phyloP scores from a whole-genome alignment of 2,113 vertebrate species.

The Tretioscincus oriximinensis region DNA sequence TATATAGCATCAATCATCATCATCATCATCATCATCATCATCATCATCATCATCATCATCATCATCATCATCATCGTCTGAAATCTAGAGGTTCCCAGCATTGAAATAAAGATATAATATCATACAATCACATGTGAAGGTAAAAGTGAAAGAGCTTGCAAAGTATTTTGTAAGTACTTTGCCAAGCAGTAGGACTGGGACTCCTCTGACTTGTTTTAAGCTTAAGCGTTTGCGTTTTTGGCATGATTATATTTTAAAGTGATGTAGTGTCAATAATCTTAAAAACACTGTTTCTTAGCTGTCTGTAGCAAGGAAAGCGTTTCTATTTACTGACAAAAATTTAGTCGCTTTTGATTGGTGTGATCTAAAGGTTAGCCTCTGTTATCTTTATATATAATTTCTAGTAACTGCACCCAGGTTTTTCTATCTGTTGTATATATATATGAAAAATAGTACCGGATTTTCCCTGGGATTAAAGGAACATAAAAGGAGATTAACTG shows the following conservation, averaged over 20 bases:
- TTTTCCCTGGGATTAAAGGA: conserved; percentile 2
- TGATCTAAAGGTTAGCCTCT: conserved; percentile 1
- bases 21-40: not conserved
- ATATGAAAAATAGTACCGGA: not conserved
- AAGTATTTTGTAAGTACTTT: conserved; percentile 8
- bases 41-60: not conserved
- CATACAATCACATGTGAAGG: not conserved
- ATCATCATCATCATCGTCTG: not conserved
- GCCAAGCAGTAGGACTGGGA: not conserved
- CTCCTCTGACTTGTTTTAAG: not conserved
- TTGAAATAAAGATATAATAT: conserved; percentile 17
- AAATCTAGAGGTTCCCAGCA: not conserved
- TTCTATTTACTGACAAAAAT: not conserved
- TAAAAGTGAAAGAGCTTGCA: not conserved
- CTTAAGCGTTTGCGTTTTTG: conserved; percentile 14
- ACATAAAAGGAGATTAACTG: conserved; percentile 20
- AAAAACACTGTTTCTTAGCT: not conserved
- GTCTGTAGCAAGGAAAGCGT: not conserved
- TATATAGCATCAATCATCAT: not conserved
- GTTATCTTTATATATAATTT: conserved; percentile 5
- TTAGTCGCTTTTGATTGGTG: not conserved
- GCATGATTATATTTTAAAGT: conserved; percentile 9
- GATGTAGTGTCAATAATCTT: conserved; percentile 5
- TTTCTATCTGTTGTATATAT: not conserved
- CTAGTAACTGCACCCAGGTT: too few species aligned